Evolutionary conservation across 2,888 invertebrate genomes (phyloP).

Genomic region (Xestoiulus laeticollis): DNA sequence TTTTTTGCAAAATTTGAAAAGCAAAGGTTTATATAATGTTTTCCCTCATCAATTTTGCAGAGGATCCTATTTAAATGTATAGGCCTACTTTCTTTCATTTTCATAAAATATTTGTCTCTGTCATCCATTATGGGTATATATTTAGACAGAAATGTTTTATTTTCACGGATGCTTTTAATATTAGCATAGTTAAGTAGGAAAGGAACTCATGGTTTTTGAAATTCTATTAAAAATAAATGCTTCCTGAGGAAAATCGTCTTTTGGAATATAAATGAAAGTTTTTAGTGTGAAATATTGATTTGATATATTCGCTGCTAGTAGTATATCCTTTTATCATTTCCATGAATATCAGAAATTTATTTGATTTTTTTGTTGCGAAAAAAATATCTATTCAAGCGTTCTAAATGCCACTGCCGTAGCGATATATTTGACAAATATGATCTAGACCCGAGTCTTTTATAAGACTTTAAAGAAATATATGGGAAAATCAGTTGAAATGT

Average conservation of each 20-base stretch:
- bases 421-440: background rate
- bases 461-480: background rate
- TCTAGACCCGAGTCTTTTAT: background rate
- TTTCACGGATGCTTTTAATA: conserved; percentile 11
- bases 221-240: conserved; percentile 6
- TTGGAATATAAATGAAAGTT: background rate
- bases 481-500: background rate
- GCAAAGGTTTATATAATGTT: too few relatives aligned
- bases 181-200: background rate
- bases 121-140: background rate
- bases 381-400: background rate
- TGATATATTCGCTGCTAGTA: background rate
- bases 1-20: too few relatives aligned
- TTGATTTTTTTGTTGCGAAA: background rate
- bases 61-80: too few relatives aligned
- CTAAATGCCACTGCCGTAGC: background rate
- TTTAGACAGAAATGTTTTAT: background rate
- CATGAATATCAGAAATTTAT: background rate
- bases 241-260: background rate
- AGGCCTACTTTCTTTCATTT: background rate
- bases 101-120: background rate
- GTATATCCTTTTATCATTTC: background rate
- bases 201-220: background rate
- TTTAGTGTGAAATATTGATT: background rate
- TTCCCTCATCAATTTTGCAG: too few relatives aligned